Base-by-base conservation (phyloP, 2,113 vertebrate genomes). In the Indicator indicator region DNA sequence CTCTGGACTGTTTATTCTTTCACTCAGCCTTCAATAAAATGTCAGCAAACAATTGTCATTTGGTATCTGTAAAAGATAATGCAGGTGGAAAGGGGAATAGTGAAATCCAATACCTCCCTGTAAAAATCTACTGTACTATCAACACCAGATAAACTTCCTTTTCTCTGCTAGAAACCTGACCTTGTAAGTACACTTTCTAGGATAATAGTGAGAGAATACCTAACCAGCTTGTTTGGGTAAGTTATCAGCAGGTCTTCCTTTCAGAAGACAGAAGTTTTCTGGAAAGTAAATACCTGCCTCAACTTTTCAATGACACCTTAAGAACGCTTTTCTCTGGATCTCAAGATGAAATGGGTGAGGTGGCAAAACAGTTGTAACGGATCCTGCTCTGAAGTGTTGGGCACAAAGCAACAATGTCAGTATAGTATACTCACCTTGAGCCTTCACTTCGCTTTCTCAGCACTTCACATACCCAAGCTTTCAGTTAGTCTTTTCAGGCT, bases 1-100 rank as follows among this genome's bases (percentile, higher is more conserved):
- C 50, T 23, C 21, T 80, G 44, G 63, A 13, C 46, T 86, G n/a
- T 85, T 95, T 88, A 88, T 8, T 72, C 38, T 86, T 81, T 83
- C 67, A 62, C 24, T 86, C 54, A 75, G 42, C 80, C 85, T 83
- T 93, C 87, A 88, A 69, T 64, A 94, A 83, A 95, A 93, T 44
- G 27, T 93, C 93, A 95, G 73, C 60, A 94, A 94, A 88, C 59
- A 88, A 91, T 86, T 84, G 73, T 88, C 90, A 88, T 82, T 91
- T 78, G 70, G 62, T 95, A 95, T 95, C 95, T 94, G 79, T 65
- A 38, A 75, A 83, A 95, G 93, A 86, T 88, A 96, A 93, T 40
- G 44, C 73, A 95, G 76, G 76, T 94, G 65, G 80, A 95, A 89
- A 91, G 76, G 36, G 69, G 65, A 90, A 93, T 58, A 65, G 48